A percentile compares a stretch with the other conserved stretches of the same genome.
Evolutionary conservation across 1,140 invertebrate genomes (phyloP).

Genomic region (Hylaeus volcanicus): DNA sequence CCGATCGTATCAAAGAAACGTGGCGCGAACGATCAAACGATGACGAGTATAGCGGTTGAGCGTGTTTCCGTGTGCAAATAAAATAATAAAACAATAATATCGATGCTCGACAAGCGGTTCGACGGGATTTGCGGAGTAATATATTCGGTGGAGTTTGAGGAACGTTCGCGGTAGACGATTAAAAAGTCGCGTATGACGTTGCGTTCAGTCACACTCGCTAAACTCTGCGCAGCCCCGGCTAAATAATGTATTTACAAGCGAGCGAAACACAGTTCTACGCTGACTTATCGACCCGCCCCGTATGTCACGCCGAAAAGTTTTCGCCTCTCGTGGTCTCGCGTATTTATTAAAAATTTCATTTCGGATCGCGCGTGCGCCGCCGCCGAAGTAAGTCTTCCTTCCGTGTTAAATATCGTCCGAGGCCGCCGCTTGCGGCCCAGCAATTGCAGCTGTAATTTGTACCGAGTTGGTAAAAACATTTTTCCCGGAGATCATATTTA

Average conservation of each 20-base stretch:
- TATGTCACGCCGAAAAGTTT: background rate
- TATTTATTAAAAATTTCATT: conserved; percentile 28
- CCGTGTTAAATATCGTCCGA: background rate
- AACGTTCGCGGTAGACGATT: background rate
- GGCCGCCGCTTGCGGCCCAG: background rate
- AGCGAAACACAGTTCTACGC: background rate
- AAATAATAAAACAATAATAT: background rate
- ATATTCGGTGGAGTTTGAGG: too few relatives aligned
- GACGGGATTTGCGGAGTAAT: background rate
- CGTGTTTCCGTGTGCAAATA: too few relatives aligned
- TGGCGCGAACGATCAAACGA: too few relatives aligned
- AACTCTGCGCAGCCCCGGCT: background rate
- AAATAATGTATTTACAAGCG: background rate
- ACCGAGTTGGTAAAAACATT: background rate
- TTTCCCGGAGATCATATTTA: background rate
- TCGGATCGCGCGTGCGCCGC: too few relatives aligned
- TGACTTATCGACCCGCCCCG: background rate
- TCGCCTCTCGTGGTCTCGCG: background rate
- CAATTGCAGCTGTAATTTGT: background rate
- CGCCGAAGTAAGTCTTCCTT: background rate
- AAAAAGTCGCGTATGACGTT: background rate
- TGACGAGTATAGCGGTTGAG: too few relatives aligned
- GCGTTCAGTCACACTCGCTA: background rate
- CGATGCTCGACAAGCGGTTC: background rate
- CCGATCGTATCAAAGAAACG: too few relatives aligned